Base-by-base conservation (phyloP, 2,888 invertebrate species). In the Eristalis pertinax region DNA sequence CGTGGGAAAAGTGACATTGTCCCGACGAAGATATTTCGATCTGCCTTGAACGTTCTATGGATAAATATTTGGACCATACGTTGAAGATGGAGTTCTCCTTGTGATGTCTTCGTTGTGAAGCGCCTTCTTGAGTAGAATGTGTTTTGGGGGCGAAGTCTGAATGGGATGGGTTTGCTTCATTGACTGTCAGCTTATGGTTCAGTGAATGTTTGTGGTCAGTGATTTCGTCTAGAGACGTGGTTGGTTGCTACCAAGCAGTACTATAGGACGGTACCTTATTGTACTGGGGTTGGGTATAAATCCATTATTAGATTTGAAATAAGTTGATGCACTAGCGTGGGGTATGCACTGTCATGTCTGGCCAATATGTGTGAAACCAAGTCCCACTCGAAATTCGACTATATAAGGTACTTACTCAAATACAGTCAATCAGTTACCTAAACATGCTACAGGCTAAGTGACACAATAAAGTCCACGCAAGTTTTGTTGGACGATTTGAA, bases 1-100 rank as follows among this genome's bases (percentile, higher is more conserved):
- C 84, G 87, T 87, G 87, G 87, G 87, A 87, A 87, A 84, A 80
- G 26, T 63, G 63, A 73, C 76, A 82, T 74, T 74, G 50, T n/a
- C 70, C 41, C 41, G 38, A 29, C 32, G 26, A 38, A 63, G 4
- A 26, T 26, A 32, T 76, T 50, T 50, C 50, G 29, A 76, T 76
- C 11, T 35, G 58, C 7, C 58, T 70, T 60, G 26, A 70, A 38
- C 7, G 13, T n/a, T 70, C 50, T 50, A n/a, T 19, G 19, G 50
- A 50, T 50, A 50, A 50, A 50, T 50, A 50, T 50, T 50, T 19
- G n/a, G 50, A 19, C 50, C 50, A 7, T 50, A 8, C 19, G 50
- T 8, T 19, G n/a, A 19, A 50, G 50, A 50, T 50, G 19, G 19
- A 10, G 5, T 50, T 19, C 19, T 50, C 19, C 19, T 50, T 50